phyloP scores from a whole-genome alignment of 64 coral and sea anemone genomes.

The Pachyseris speciosa region DNA sequence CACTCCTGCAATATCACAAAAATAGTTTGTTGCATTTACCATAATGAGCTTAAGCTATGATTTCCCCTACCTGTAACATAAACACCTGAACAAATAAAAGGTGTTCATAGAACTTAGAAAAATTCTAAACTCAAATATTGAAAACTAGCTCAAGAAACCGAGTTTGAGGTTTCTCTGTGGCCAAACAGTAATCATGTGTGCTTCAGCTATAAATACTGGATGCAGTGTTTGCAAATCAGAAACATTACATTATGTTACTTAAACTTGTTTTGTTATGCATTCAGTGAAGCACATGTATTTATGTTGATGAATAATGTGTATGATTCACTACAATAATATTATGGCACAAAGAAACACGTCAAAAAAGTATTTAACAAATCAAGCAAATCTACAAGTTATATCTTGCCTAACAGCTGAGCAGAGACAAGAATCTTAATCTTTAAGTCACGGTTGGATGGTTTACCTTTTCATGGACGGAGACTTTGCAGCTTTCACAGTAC shows the following conservation, averaged over 20 bases:
- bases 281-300: slow-evolving; percentile 1
- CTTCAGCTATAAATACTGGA: too few species aligned
- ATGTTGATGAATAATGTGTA: not conserved
- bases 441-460: not conserved
- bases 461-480: slow-evolving; percentile 61
- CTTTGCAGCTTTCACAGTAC: slow-evolving; percentile 59
- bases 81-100: too few species aligned
- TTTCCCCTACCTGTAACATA: too few species aligned
- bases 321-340: not conserved
- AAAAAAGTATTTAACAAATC: too few species aligned
- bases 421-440: not conserved
- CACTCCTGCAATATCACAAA: not conserved
- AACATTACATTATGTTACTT: not conserved
- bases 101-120: too few species aligned
- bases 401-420: too few species aligned
- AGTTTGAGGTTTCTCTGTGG: too few species aligned
- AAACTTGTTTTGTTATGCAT: not conserved
- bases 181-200: too few species aligned
- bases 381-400: not conserved
- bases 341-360: not conserved
- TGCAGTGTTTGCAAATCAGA: too few species aligned
- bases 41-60: too few species aligned
- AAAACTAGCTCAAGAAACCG: too few species aligned
- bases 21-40: not conserved
- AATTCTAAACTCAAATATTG: too few species aligned